Percentiles rank a stretch among this genome's conserved stretches.
Evolutionary conservation across 1,140 invertebrate species (phyloP).

Genomic region (Lutraria rhynchaena): DNA sequence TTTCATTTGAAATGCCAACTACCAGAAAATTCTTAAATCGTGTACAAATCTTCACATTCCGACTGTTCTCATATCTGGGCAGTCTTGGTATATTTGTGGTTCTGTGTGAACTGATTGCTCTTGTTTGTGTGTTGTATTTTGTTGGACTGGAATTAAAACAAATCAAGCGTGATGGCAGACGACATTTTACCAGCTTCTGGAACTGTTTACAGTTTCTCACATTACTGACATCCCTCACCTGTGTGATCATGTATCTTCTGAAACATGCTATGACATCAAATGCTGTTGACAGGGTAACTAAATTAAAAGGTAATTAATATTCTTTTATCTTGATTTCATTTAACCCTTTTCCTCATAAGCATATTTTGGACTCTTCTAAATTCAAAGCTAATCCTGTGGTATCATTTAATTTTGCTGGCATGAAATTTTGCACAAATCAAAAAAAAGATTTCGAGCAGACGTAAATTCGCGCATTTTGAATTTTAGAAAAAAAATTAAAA

Average conservation of each 20-base stretch:
- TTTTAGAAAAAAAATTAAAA: no score
- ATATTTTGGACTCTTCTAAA: no score
- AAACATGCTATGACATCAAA: slow-evolving; percentile 66
- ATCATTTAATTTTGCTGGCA: no score
- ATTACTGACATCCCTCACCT: slow-evolving; percentile 63
- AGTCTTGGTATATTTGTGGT: slow-evolving; percentile 78
- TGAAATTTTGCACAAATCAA: no score
- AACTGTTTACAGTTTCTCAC: slow-evolving; percentile 71
- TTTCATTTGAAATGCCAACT: slow-evolving; percentile 71
- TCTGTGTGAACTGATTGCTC: slow-evolving; percentile 72
- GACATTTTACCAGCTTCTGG: slow-evolving; percentile 81
- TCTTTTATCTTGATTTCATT: no score
- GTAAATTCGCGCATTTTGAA: no score
- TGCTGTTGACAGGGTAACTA: slow-evolving; percentile 64
- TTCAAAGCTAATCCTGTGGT: no score
- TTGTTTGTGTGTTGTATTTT: slow-evolving; percentile 76
- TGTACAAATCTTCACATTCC: slow-evolving; percentile 65
- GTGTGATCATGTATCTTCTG: slow-evolving; percentile 71
- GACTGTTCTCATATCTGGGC: slow-evolving; percentile 75
- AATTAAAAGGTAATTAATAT: slow-evolving; percentile 71
- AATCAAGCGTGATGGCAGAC: slow-evolving; percentile 61
- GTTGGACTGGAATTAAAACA: slow-evolving; percentile 63
- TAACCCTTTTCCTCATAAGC: no score
- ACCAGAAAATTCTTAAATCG: slow-evolving; percentile 63
- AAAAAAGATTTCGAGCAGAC: no score